Percentiles rank a stretch among this genome's conserved stretches.
Evolutionary conservation across 2,797 vertebrate species (phyloP).

Genomic region (Acrossocheilus fasciatus): DNA sequence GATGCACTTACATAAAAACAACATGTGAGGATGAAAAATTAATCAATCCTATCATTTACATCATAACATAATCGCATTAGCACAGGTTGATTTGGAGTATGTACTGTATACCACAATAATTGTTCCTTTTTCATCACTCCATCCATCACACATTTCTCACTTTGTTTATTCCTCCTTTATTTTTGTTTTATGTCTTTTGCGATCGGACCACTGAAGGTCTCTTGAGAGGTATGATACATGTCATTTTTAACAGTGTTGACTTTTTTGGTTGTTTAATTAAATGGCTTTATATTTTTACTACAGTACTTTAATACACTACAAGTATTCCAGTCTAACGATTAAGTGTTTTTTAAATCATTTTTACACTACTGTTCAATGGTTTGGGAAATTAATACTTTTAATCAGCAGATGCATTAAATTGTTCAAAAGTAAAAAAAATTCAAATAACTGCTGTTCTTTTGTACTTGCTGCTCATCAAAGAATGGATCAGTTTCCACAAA

Average conservation of each 20-base stretch:
- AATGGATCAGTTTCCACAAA: not conserved
- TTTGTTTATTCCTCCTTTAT: conserved; percentile 64
- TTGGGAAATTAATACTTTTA: not conserved
- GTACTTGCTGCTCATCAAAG: not conserved
- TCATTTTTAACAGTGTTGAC: conserved; percentile 56
- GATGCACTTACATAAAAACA: not conserved
- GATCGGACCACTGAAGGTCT: conserved; percentile 82
- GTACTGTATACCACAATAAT: conserved; percentile 26
- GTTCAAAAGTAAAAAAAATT: not conserved
- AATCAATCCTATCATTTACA: conserved; percentile 10
- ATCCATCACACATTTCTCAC: conserved; percentile 59
- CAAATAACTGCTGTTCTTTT: not conserved
- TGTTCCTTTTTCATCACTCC: conserved; percentile 36
- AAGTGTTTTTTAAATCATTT: not conserved
- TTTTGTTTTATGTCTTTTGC: conserved; percentile 64
- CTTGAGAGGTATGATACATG: conserved; percentile 86
- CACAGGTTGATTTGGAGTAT: conserved; percentile 11
- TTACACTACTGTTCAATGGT: not conserved
- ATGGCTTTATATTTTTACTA: conserved; percentile 13
- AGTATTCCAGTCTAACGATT: conserved; percentile 32
- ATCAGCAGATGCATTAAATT: not conserved
- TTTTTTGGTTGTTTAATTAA: conserved; percentile 8
- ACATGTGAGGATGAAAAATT: not conserved
- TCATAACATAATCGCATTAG: conserved; percentile 33
- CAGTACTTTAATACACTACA: not conserved